Conservation (phyloP, 1,140 invertebrate species). For the Drosophila virilis region DNA sequence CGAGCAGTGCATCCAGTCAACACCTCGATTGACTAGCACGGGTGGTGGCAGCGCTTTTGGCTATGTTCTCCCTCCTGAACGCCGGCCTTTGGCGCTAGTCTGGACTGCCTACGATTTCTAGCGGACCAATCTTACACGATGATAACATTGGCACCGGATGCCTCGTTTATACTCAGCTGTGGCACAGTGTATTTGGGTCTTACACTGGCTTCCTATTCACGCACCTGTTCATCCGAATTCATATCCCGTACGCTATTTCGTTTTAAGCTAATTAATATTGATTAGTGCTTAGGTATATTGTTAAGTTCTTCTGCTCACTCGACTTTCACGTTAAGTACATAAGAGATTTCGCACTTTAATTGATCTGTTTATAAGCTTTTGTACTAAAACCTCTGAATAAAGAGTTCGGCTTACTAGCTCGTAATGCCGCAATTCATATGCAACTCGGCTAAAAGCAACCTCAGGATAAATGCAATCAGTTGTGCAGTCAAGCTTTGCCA, state of each 20-base stretch:
- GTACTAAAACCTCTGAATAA: conserved; percentile 58
- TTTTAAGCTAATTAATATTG: conserved; percentile 85
- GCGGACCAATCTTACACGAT: neutral
- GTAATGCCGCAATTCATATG: conserved; percentile 43
- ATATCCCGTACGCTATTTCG: conserved; percentile 21
- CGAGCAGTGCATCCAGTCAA: conserved; percentile 26
- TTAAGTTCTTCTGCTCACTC: conserved; percentile 32
- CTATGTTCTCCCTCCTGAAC: conserved; percentile 36
- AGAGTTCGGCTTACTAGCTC: conserved; percentile 42
- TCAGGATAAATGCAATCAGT: conserved; percentile 48
- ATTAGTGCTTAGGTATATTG: conserved; percentile 78
- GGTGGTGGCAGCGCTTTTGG: conserved; percentile 73
- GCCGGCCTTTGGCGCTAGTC: conserved; percentile 60
- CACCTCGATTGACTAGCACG: conserved; percentile 81
- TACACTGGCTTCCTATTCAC: neutral
- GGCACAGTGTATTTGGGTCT: neutral
- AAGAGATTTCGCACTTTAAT: conserved; percentile 26
- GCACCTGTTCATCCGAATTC: conserved; percentile 14
- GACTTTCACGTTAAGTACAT: conserved; percentile 18
- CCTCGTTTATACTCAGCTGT: conserved; percentile 3
- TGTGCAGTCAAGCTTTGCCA: conserved; percentile 23
- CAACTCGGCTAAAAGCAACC: conserved; percentile 19
- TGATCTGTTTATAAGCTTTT: conserved; percentile 18
- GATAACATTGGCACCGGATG: neutral
- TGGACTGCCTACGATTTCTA: conserved; percentile 7